Percentiles rank a stretch among this genome's conserved stretches.
Evolutionary conservation across 2,797 vertebrate species (phyloP).

Genomic region (Hoplostethus mediterraneus): DNA sequence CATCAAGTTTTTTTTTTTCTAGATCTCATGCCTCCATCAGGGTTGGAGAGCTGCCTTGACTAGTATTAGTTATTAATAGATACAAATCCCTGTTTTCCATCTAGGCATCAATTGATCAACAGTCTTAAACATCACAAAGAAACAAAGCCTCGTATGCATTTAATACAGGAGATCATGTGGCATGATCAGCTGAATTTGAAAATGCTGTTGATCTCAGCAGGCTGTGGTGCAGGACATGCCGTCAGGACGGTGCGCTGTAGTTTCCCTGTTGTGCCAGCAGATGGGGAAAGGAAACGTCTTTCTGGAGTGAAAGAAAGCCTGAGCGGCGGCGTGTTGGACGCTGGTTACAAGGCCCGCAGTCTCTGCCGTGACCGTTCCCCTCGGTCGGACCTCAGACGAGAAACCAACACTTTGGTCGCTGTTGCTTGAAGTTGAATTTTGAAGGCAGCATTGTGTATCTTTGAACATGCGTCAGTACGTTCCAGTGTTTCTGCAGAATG

Average conservation of each 20-base stretch:
- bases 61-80: background rate
- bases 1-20: background rate
- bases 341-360: background rate
- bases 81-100: background rate
- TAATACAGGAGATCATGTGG: too few species aligned
- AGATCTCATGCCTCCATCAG: background rate
- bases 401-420: background rate
- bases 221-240: background rate
- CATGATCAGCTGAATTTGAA: background rate
- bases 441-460: background rate
- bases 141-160: background rate
- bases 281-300: constrained; percentile 79
- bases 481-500: background rate
- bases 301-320: constrained; percentile 36
- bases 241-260: constrained; percentile 33
- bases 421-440: background rate
- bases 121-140: background rate
- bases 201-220: background rate
- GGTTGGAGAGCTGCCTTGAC: background rate
- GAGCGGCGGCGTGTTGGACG: constrained; percentile 2
- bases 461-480: background rate
- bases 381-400: background rate
- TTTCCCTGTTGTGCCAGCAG: constrained; percentile 74
- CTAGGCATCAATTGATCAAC: background rate
- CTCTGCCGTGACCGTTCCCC: background rate